Evolutionary conservation across 1,140 invertebrate genomes (phyloP), one percentile per base, ranked within the genome.

Genomic region (Philaenus spumarius): DNA sequence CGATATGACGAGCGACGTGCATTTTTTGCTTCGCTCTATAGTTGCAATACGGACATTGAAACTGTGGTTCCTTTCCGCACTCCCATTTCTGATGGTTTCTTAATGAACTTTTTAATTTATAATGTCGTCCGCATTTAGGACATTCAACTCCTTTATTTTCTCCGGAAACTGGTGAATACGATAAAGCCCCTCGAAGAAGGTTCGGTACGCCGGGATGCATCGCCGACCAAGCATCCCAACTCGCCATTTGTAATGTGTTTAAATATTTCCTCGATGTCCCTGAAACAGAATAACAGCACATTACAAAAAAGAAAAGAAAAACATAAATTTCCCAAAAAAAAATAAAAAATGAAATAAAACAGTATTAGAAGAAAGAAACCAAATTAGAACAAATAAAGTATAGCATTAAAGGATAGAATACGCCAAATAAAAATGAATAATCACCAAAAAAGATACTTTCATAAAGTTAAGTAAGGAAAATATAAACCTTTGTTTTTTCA

Each of bases 71-170:
- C 72, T 88, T 89, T 62, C 86, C 87, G 71, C 88, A 91, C 70
- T 91, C 88, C 87, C 87, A 91, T 71, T 90, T 90, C 74, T 90
- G 87, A 69, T 90, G 87, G 69, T 90, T 91, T 20, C 87, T 77
- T 67, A 91, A 75, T 65, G 87, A 90, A 59, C 86, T 89, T 73
- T 90, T 90, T 45, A 90, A 77, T 70, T 90, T 90, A 74, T 91
- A 91, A 46, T 87, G 81, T 42, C 87, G 79, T 46, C 86, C 87
- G 72, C 88, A 91, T 62, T 87, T 84, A 14, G 84, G 78, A 71
- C 85, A 89, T 66, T 84, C 83, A 71, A 89, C 69, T 5, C 66
- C 67, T 55, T 67, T 55, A 2, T 45, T 43, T 45, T 55, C 56
- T 15, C 45, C 47, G 15, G 51, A 54, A 20, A 30, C 23, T 14